These are phyloP conservation scores for Laothoe populi DNA, from an alignment of 2,888 invertebrate species.

Conservation along the genomic window DNA sequence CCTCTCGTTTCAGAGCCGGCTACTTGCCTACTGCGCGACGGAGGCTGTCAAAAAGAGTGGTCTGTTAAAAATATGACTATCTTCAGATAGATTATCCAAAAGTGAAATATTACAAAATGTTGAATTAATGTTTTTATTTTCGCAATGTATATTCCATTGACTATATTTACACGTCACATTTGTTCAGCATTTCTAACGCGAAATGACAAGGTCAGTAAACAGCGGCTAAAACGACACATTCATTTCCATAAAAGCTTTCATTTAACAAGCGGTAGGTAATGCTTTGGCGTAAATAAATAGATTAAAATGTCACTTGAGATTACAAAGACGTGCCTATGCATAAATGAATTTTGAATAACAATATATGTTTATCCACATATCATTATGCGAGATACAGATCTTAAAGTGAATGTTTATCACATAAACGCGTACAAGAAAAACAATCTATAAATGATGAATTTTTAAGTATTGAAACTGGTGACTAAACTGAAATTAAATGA, in stretches of 20 bases:
- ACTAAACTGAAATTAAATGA: too few relatives aligned
- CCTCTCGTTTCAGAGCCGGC: too few relatives aligned
- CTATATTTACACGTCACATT: constrained; percentile 15
- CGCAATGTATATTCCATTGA: background rate
- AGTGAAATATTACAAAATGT: background rate
- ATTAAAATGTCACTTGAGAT: constrained; percentile 11
- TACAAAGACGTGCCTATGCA: constrained; percentile 8
- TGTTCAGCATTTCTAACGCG: constrained; percentile 20
- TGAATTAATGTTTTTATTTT: background rate
- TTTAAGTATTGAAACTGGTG: too few relatives aligned
- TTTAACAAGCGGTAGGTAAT: constrained; percentile 16
- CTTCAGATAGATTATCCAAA: too few relatives aligned
- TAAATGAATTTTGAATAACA: constrained; percentile 8
- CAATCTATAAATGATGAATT: too few relatives aligned
- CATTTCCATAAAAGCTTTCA: constrained; percentile 28
- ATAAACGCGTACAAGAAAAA: background rate
- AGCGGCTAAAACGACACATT: constrained; percentile 22
- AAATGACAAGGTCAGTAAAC: constrained; percentile 26
- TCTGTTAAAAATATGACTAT: too few relatives aligned
- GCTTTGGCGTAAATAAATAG: background rate
- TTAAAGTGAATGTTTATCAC: background rate
- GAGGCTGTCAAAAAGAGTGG: too few relatives aligned
- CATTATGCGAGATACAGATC: background rate
- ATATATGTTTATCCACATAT: background rate
- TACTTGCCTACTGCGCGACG: too few relatives aligned